Conservation (phyloP, 1,140 invertebrate species). For the Lamellibrachia luymesi region DNA sequence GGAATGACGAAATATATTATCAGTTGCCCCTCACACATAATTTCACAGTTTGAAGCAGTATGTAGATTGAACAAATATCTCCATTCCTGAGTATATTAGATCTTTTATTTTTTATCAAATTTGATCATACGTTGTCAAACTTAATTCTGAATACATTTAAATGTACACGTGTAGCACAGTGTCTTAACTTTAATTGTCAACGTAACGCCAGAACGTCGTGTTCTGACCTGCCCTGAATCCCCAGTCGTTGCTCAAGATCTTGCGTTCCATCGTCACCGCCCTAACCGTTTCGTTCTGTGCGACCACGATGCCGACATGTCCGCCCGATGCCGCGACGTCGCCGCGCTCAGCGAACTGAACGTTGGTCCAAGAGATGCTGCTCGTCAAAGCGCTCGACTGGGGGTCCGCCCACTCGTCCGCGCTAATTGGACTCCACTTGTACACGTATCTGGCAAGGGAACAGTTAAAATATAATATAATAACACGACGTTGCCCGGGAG, state of each 20-base stretch:
- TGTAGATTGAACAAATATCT: background rate
- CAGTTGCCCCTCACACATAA: background rate
- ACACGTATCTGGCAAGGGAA: background rate
- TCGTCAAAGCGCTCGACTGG: background rate
- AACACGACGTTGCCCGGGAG: no score
- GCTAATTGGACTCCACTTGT: background rate
- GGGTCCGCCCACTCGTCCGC: conserved; percentile 11
- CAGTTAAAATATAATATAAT: no score
- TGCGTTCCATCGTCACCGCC: background rate
- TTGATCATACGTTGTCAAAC: background rate
- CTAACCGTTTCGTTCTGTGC: background rate
- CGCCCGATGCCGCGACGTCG: background rate
- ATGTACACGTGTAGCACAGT: background rate
- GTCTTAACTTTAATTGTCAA: background rate
- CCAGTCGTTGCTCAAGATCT: background rate
- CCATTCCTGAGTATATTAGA: background rate
- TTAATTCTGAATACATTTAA: background rate
- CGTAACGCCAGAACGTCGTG: conserved; percentile 5
- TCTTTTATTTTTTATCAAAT: background rate
- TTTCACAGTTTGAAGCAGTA: background rate
- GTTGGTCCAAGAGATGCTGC: background rate
- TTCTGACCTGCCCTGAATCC: background rate
- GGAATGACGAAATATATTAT: background rate
- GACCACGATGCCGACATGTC: background rate
- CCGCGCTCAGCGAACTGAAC: background rate